Evolutionary conservation across 2,888 invertebrate species (phyloP), one percentile per base, ranked within the genome.

Genomic region (Plebejus melissa): DNA sequence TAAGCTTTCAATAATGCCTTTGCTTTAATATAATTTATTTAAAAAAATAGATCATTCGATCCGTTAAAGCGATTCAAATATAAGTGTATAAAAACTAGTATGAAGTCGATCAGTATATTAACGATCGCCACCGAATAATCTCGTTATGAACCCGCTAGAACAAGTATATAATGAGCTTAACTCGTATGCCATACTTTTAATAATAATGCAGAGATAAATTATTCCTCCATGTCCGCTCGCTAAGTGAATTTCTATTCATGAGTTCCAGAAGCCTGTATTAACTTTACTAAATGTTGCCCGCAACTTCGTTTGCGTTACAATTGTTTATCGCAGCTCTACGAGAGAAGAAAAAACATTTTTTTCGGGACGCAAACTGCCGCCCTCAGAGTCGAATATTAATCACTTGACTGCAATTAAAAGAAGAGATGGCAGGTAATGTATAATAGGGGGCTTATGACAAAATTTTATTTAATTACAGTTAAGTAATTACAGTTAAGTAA

Each of bases 141-240:
- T 71, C 41, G 71, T 41, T 70, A 70, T 71, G 22, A 72, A 72
- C 50, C 6, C 72, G 72, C 72, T 41, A 50, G 32, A 72, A 54
- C 50, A 32, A 54, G 72, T 72, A 50, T 72, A 4, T 28, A 13
- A 72, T 50, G 22, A 54, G 72, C 72, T 71, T 71, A 71, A 71
- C 54, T 72, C 6, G 65, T 65, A 65, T 65, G 65, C 32, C 32
- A 65, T 36, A 65, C 65, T 65, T 65, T 60, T 65, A 65, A 36
- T 65, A 65, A 36, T 65, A 65, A 65, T 65, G 36, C 65, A 65
- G 65, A 65, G 32, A 65, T 32, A 65, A 65, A 65, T 60, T 65
- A 65, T 65, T 65, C 32, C 32, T 32, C 13, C 65, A 36, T 36
- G 65, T 65, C 65, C 65, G 65, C 32, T 36, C 65, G 65, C 65